Evolutionary conservation across 2,888 invertebrate genomes (phyloP).

Genomic region (Agelastica alni): DNA sequence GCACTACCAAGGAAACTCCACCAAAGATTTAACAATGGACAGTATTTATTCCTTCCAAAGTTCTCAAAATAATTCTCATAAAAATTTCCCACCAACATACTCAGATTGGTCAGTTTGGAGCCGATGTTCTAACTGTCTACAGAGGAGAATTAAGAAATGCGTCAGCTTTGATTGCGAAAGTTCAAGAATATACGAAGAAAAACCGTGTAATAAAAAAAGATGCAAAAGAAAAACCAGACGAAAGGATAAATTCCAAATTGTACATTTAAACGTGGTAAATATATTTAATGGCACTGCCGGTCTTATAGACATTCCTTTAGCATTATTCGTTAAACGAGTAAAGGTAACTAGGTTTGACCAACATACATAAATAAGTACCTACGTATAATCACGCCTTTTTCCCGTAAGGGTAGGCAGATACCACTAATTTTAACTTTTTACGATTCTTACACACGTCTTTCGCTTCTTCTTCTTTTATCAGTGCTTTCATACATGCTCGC

Average conservation of each 20-base stretch:
- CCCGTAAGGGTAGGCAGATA: too few relatives aligned
- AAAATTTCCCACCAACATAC: constrained; percentile 19
- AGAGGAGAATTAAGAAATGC: constrained; percentile 79
- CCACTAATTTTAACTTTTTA: too few relatives aligned
- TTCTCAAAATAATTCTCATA: not conserved
- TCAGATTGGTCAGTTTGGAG: constrained; percentile 52
- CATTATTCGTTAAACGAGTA: too few relatives aligned
- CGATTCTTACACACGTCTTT: too few relatives aligned
- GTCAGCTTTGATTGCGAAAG: constrained; percentile 44
- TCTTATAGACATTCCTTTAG: too few relatives aligned
- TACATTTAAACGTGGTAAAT: constrained; percentile 45
- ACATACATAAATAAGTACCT: too few relatives aligned
- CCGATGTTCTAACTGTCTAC: constrained; percentile 58
- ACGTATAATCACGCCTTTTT: too few relatives aligned
- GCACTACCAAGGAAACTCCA: not conserved
- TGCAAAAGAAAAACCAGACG: constrained; percentile 54
- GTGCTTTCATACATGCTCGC: too few relatives aligned
- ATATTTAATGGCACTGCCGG: too few relatives aligned
- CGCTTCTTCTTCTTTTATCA: too few relatives aligned
- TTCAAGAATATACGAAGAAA: constrained; percentile 53
- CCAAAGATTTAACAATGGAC: constrained; percentile 6
- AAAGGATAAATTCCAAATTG: constrained; percentile 49
- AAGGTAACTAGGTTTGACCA: too few relatives aligned
- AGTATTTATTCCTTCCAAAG: constrained; percentile 2
- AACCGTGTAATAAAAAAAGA: constrained; percentile 52